phyloP scores from a whole-genome alignment of 2,888 invertebrate species.

The Gastracanthus pulcherrimus region DNA sequence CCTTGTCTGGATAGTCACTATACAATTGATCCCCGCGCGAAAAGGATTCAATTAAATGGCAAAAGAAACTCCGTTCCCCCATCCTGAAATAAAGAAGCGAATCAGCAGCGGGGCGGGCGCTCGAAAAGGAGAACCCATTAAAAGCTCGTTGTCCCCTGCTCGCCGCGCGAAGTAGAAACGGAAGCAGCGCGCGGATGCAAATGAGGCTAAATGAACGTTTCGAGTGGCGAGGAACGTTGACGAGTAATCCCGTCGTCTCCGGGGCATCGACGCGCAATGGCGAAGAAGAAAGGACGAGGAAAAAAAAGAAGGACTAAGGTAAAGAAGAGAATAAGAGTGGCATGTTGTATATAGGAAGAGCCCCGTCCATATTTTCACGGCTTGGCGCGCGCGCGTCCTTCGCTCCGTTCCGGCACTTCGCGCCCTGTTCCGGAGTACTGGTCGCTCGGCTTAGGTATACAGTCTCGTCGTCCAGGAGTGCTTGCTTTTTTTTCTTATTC shows the following conservation, averaged over 20 bases:
- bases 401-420: slow-evolving; percentile 62
- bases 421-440: slow-evolving; percentile 1
- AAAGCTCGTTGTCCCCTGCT: slow-evolving; percentile 18
- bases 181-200: slow-evolving; percentile 44
- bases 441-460: background rate
- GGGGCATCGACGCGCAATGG: background rate
- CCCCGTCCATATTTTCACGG: slow-evolving; percentile 68
- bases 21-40: background rate
- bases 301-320: background rate
- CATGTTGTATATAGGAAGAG: background rate
- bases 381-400: slow-evolving; percentile 67
- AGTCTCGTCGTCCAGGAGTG: too few species aligned
- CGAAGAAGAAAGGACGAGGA: background rate
- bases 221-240: background rate
- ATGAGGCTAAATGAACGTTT: slow-evolving; percentile 41
- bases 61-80: background rate
- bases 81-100: background rate
- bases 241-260: slow-evolving; percentile 4
- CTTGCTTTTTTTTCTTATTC: too few species aligned
- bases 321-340: background rate
- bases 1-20: background rate
- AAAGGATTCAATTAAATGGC: background rate
- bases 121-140: slow-evolving; percentile 33
- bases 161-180: slow-evolving; percentile 33
- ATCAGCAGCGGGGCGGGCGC: background rate